phyloP scores from a whole-genome alignment of 1,140 invertebrate genomes.

The Calephelis nemesis region DNA sequence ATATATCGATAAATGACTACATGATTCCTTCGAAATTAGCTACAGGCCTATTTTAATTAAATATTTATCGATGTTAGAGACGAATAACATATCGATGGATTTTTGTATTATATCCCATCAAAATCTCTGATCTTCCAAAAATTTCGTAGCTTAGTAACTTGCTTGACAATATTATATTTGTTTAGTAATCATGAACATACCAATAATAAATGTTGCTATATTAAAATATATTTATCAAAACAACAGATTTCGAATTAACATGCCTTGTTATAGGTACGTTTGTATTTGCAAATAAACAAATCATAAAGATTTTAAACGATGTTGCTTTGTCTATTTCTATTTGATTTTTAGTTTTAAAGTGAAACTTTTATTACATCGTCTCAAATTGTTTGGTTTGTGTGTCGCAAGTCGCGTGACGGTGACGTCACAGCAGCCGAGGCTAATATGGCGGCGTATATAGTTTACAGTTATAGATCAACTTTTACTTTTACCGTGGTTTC shows the following conservation, averaged over 20 bases:
- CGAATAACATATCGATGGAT: slow-evolving; percentile 59
- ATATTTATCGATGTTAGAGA: slow-evolving; percentile 61
- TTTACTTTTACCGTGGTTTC: no score
- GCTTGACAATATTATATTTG: slow-evolving; percentile 62
- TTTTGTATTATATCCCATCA: slow-evolving; percentile 46
- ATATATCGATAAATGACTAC: not conserved
- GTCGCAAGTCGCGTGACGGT: no score
- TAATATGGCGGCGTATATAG: no score
- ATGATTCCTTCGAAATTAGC: slow-evolving; percentile 7
- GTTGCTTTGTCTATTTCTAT: not conserved
- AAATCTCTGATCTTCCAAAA: slow-evolving; percentile 71
- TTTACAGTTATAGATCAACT: no score
- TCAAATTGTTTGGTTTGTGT: no score
- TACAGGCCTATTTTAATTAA: slow-evolving; percentile 40
- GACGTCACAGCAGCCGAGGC: no score
- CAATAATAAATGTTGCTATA: not conserved
- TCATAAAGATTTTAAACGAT: not conserved
- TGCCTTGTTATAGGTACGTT: slow-evolving; percentile 1
- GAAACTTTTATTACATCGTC: no score
- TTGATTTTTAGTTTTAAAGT: no score
- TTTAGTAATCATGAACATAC: slow-evolving; percentile 18
- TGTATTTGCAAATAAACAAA: not conserved
- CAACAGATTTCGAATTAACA: not conserved
- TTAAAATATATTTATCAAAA: not conserved
- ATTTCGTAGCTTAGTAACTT: slow-evolving; percentile 57